Base-by-base conservation (phyloP, 2,888 invertebrate species). In the Neria commutata region DNA sequence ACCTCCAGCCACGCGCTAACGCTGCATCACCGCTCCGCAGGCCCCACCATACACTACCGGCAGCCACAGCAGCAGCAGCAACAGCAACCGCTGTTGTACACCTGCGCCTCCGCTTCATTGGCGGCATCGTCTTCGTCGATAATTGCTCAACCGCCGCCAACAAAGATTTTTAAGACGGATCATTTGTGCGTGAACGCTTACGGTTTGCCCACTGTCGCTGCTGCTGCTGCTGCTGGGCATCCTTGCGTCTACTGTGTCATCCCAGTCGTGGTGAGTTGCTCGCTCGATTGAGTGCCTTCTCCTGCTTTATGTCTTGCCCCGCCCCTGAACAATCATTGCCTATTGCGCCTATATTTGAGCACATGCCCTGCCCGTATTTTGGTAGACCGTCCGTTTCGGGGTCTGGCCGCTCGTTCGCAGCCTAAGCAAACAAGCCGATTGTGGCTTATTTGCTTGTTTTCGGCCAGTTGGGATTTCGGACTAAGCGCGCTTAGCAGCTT, bases 201-300 rank as follows among this genome's bases (percentile, higher is more conserved):
- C 78, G 76, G 77, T 68, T 67, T 78, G 74, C 76, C 75, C 66
- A 74, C 75, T 67, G 74, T 73, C 63, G 72, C 69, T 58, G 68
- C 75, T 68, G 73, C 76, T 67, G 74, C 77, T 74, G 74, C 77
- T 74, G 75, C 74, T 73, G 75, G 77, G 60, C 77, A 78, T 76
- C 79, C 79, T 63, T 79, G 79, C 68, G 78, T 79, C 68, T 79
- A 79, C 69, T 79, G 79, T 72, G 79, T 79, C 52, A 76, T 79
- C 71, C 79, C 79, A 63, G 78, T 79, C 70, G 76, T 79, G 79
- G 79, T 79, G 68, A 78, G 75, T 77, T 49, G 45, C 17, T 48
- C 17, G 37, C 37, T n/a, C n/a, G 3, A 48, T 14, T 33, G 8
- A 33, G 8, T 33, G 33, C 33, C 8, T 33, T 8, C 3, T 21